Evolutionary conservation across 2,797 vertebrate genomes (phyloP), one percentile per base, ranked within the genome.

Genomic region (Semotilus atromaculatus): DNA sequence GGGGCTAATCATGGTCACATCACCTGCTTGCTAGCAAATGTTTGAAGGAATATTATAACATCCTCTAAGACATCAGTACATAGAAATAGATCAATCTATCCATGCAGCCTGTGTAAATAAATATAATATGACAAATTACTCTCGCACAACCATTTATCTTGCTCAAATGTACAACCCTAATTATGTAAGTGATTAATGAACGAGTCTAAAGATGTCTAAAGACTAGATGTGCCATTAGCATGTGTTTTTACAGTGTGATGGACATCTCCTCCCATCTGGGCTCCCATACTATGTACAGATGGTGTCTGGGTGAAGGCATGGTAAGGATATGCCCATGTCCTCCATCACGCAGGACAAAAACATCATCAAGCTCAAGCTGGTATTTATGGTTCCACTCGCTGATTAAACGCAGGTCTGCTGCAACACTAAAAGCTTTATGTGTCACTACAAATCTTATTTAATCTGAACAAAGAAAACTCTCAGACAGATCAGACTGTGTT

Each of bases 211-310:
- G 29, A 34, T 18, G 6, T 9, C n/a, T n/a, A n/a, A n/a, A n/a
- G n/a, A 72, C 7, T 45, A 21, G 23, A 55, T 70, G 43, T 43
- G 19, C 53, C 80, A 79, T 88, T 26, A n/a, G 6, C 40, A 31
- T 88, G 80, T 64, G n/a, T 66, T 78, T 77, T 70, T 62, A 48
- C 34, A 71, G 36, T 53, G 34, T 38, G 60, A 78, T 48, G 21
- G 19, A 88, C 78, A 85, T 76, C 81, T 82, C 88, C 89, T 87
- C 88, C 76, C 72, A 89, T 70, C 60, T 48, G 70, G 62, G 85
- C 88, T 82, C 88, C 62, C 4, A 87, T 64, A 40, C 82, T 81
- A 82, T 84, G 87, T 80, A 81, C 92, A 91, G 92, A 91, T 92
- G 91, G 86, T 83, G 70, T 43, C 21, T 60, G 67, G 51, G 34